Conservation (phyloP, 2,113 vertebrate genomes). For the Micronisus gabar region DNA sequence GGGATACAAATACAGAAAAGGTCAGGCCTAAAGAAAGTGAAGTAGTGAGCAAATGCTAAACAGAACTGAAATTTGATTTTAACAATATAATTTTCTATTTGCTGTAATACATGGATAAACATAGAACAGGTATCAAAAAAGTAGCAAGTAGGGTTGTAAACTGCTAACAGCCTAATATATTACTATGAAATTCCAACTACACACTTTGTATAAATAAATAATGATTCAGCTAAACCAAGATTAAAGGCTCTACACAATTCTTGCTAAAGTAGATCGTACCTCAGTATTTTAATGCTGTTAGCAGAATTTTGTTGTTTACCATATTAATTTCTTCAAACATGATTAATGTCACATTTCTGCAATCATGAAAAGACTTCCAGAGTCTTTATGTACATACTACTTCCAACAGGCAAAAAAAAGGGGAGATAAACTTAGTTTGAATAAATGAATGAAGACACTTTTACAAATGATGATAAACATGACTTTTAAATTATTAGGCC, state of each 20-base stretch:
- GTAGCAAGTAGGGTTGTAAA: not conserved
- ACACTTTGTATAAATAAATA: not conserved
- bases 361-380: not conserved
- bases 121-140: not conserved
- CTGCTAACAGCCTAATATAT: not conserved
- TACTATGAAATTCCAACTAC: not conserved
- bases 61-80: not conserved
- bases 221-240: not conserved
- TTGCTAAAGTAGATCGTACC: not conserved
- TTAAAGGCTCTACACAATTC: not conserved
- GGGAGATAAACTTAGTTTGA: not conserved
- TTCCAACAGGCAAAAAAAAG: not conserved
- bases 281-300: not conserved
- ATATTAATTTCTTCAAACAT: not conserved
- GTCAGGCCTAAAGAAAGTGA: not conserved
- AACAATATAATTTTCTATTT: not conserved
- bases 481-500: not conserved
- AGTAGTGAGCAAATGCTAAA: not conserved
- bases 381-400: not conserved
- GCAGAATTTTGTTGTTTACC: not conserved
- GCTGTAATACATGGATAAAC: not conserved
- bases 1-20: not conserved
- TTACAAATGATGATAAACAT: not conserved
- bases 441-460: not conserved
- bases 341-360: not conserved